Evolutionary conservation across 2,888 invertebrate species (phyloP), one percentile per base, ranked within the genome.

Genomic region (Microdon myrmicae): DNA sequence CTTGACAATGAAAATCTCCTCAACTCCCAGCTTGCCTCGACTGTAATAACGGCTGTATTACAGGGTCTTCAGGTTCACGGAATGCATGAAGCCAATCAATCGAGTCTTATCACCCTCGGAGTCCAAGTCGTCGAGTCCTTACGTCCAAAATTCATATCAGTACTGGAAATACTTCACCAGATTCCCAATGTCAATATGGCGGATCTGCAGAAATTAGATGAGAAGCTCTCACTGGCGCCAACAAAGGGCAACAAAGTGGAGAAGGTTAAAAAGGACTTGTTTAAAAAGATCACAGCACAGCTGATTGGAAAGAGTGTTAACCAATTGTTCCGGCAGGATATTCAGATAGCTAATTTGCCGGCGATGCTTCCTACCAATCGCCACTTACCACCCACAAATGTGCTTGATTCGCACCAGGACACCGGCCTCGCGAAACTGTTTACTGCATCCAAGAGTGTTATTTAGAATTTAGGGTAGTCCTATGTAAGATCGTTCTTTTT

Each of bases 51-150:
- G 0, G 87, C 90, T 2, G 87, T 92, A 67, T 82, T 93, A 55
- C 87, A 87, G 68, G 94, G 92, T 35, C 83, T 96, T 61, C 89
- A 92, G 67, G 82, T 89, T 60, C 93, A 95, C 74, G 96, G 96
- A 0, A 92, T 94, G 74, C 94, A 95, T 76, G 95, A 95, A 72
- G 87, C 90, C 7, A 92, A 92, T 81, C 92, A 91, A 76, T 90
- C 92, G 0, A 75, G 87, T 1, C 79, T 94, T 31, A 83, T 94
- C 3, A 88, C 88, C 3, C 83, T 94, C 16, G 93, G 92, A 3
- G 88, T 93, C 2, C 90, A 90, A 80, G 87, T 92, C 39, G 96
- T 95, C 79, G 94, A 95, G 78, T 83, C 87, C 61, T 81, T 94
- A 25, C 84, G 93, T 56, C 92, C 91, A 1, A 82, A 84, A 55